phyloP scores from a whole-genome alignment of 1,140 invertebrate species.

The Zophobas atratus region DNA sequence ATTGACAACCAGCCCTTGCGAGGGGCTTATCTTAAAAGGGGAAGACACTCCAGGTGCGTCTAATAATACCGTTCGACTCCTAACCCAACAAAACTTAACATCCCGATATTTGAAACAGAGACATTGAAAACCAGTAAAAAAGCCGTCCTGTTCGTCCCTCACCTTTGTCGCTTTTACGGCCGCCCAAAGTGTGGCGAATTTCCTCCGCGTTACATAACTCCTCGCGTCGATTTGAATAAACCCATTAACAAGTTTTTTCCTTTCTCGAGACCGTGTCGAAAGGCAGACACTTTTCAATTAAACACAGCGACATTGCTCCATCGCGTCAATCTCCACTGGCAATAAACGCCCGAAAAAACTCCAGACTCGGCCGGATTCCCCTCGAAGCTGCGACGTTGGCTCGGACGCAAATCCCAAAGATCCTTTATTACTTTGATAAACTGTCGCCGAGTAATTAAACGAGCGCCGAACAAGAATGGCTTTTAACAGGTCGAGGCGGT shows the following conservation, averaged over 20 bases:
- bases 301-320: slow-evolving; percentile 34
- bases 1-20: too few species aligned
- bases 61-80: too few species aligned
- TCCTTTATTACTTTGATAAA: background rate
- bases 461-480: background rate
- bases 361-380: background rate
- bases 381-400: background rate
- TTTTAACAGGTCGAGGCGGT: background rate
- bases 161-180: too few species aligned
- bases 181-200: too few species aligned
- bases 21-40: too few species aligned
- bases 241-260: slow-evolving; percentile 1
- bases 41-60: too few species aligned
- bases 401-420: slow-evolving; percentile 1
- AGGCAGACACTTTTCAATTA: slow-evolving; percentile 35
- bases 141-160: too few species aligned
- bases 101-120: too few species aligned
- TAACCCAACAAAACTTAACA: too few species aligned
- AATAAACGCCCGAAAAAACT: slow-evolving; percentile 3
- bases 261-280: slow-evolving; percentile 33
- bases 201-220: background rate
- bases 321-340: slow-evolving; percentile 18
- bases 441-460: slow-evolving; percentile 22
- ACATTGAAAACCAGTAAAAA: too few species aligned
- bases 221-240: slow-evolving; percentile 7